These are phyloP conservation scores for Ctena decussata DNA, from an alignment of 2,888 invertebrate species.

Conservation along the genomic window DNA sequence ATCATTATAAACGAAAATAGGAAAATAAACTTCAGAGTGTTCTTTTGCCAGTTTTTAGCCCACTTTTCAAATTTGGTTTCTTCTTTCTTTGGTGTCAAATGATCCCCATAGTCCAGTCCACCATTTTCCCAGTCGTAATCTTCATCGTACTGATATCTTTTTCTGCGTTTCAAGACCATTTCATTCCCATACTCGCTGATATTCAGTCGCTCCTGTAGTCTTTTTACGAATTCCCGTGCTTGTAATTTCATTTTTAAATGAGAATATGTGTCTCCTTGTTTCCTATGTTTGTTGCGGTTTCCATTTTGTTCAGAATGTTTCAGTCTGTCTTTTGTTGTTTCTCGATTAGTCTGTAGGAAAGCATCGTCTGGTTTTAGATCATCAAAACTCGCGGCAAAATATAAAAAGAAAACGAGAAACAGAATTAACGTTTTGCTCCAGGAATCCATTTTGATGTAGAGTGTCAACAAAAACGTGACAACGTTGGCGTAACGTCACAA, in stretches of 20 bases:
- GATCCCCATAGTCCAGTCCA: constrained; percentile 47
- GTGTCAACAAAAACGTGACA: constrained; percentile 9
- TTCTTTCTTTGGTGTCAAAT: constrained; percentile 13
- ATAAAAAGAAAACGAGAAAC: not conserved
- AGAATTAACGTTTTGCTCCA: not conserved
- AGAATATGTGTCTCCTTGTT: constrained; percentile 5
- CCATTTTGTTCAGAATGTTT: too few species aligned
- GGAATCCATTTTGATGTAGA: too few species aligned
- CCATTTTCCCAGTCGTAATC: constrained; percentile 62
- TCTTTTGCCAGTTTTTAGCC: constrained; percentile 65
- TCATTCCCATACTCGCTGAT: not conserved
- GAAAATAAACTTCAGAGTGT: constrained; percentile 54
- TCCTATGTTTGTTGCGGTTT: too few species aligned
- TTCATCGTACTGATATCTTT: constrained; percentile 45
- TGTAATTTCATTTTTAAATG: not conserved
- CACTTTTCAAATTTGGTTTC: constrained; percentile 49
- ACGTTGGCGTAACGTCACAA: not conserved
- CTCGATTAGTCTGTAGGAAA: too few species aligned
- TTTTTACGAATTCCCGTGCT: not conserved
- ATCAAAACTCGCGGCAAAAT: not conserved
- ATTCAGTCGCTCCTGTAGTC: not conserved
- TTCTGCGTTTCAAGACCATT: not conserved
- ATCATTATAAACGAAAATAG: constrained; percentile 50
- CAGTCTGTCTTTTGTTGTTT: too few species aligned
- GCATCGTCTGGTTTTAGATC: not conserved